Evolutionary conservation across 2,888 invertebrate genomes (phyloP).

Genomic region (Xanthorhoe spadicearia): DNA sequence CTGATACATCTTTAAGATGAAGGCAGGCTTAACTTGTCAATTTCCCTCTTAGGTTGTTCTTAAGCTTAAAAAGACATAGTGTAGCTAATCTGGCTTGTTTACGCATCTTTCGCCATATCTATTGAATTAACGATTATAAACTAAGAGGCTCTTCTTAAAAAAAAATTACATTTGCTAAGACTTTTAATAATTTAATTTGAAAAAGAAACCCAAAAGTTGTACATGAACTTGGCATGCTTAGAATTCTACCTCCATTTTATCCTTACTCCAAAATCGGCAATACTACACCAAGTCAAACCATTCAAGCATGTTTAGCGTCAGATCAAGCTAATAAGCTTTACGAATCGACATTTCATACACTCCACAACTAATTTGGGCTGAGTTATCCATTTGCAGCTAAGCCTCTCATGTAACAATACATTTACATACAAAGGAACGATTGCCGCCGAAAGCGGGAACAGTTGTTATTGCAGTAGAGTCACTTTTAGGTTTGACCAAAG

Average conservation of each 20-base stretch:
- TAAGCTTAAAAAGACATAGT: too few species aligned
- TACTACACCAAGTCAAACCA: constrained; percentile 48
- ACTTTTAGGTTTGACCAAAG: background rate
- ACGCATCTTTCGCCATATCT: too few species aligned
- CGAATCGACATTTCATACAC: constrained; percentile 62
- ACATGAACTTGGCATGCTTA: background rate
- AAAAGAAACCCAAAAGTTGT: background rate
- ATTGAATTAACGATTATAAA: too few species aligned
- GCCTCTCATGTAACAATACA: constrained; percentile 70
- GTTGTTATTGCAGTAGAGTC: constrained; percentile 8
- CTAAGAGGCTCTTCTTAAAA: too few species aligned
- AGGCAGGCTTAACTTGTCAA: too few species aligned
- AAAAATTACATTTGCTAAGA: background rate
- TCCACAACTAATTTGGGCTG: constrained; percentile 42
- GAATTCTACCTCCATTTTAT: background rate
- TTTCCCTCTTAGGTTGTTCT: too few species aligned
- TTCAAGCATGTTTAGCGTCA: constrained; percentile 69
- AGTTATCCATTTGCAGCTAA: constrained; percentile 43
- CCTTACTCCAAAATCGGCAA: constrained; percentile 10
- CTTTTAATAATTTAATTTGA: background rate
- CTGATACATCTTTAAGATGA: too few species aligned
- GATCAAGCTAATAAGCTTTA: constrained; percentile 63
- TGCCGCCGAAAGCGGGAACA: constrained; percentile 60
- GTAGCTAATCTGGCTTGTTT: too few species aligned
- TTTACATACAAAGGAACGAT: constrained; percentile 78